These are phyloP conservation scores for Erebia ligea DNA, from an alignment of 2,888 invertebrate species.

Conservation along the genomic window DNA sequence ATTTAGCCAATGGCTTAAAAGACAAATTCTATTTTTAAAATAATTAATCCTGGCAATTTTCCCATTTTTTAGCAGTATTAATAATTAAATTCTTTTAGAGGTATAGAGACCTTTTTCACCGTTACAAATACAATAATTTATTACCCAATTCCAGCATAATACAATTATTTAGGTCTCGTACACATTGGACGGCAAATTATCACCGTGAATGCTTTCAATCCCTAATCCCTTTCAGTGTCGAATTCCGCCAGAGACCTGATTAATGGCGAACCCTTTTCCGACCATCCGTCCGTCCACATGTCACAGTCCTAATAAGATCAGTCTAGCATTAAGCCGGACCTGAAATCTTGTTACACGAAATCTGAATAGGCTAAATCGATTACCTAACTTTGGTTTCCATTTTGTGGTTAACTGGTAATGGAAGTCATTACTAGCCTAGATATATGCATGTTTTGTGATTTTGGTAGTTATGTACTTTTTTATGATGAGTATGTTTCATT, in stretches of 20 bases:
- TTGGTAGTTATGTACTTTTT: too few relatives aligned
- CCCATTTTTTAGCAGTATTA: neutral
- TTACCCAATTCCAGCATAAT: neutral
- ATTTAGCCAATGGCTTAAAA: too few relatives aligned
- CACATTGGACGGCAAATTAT: slow-evolving; percentile 16
- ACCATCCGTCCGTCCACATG: slow-evolving; percentile 30
- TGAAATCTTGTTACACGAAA: slow-evolving; percentile 11
- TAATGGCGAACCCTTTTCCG: slow-evolving; percentile 36
- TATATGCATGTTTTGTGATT: too few relatives aligned
- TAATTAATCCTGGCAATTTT: too few relatives aligned
- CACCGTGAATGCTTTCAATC: slow-evolving; percentile 24
- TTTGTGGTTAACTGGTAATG: neutral
- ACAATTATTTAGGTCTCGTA: neutral
- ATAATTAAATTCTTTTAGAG: neutral
- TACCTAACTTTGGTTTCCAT: slow-evolving; percentile 1
- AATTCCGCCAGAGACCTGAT: slow-evolving; percentile 35
- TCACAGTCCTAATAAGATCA: slow-evolving; percentile 25
- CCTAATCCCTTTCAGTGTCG: slow-evolving; percentile 34
- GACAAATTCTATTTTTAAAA: too few relatives aligned
- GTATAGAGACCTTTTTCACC: neutral
- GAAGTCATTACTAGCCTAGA: too few relatives aligned
- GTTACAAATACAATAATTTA: neutral
- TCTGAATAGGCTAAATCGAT: slow-evolving; percentile 10
- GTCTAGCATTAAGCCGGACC: slow-evolving; percentile 20
- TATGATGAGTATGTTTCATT: too few relatives aligned